These are phyloP conservation scores for Anabacerthia variegaticeps DNA, from an alignment of 2,797 vertebrate species.

Conservation along the genomic window DNA sequence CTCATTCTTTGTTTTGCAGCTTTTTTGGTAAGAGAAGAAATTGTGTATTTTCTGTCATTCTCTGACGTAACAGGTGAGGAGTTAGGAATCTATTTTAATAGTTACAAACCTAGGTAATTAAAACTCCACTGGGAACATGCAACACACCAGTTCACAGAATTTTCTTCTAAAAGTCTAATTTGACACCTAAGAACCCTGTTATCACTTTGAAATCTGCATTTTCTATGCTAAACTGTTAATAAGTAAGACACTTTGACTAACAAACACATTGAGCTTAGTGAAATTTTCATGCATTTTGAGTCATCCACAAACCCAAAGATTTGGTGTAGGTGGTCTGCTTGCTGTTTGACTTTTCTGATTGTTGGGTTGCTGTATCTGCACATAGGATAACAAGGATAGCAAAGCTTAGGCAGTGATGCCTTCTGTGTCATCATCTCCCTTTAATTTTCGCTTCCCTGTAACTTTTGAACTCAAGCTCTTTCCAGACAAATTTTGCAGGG, in stretches of 20 bases:
- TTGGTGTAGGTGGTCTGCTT: background rate
- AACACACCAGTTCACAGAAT: slow-evolving; percentile 13
- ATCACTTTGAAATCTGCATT: background rate
- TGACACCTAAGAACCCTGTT: background rate
- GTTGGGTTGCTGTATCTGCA: background rate
- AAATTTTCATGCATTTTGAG: slow-evolving; percentile 27
- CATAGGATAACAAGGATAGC: background rate
- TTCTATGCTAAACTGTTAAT: slow-evolving; percentile 37
- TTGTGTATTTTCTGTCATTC: background rate
- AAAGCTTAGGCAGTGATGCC: background rate
- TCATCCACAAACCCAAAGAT: background rate
- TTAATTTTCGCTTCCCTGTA: background rate
- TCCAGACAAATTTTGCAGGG: background rate
- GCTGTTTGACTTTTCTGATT: background rate
- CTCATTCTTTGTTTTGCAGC: background rate
- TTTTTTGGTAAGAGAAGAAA: background rate
- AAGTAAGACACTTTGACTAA: slow-evolving; percentile 48
- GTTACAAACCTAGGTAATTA: background rate
- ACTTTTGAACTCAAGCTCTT: background rate
- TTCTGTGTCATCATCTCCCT: background rate
- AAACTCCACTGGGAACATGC: slow-evolving; percentile 8
- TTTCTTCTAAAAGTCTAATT: slow-evolving; percentile 16
- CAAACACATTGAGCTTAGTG: background rate
- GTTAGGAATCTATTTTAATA: background rate
- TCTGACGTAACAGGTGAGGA: background rate